Conservation (phyloP, 2,888 invertebrate species). For the Drosophila fungiperda region DNA sequence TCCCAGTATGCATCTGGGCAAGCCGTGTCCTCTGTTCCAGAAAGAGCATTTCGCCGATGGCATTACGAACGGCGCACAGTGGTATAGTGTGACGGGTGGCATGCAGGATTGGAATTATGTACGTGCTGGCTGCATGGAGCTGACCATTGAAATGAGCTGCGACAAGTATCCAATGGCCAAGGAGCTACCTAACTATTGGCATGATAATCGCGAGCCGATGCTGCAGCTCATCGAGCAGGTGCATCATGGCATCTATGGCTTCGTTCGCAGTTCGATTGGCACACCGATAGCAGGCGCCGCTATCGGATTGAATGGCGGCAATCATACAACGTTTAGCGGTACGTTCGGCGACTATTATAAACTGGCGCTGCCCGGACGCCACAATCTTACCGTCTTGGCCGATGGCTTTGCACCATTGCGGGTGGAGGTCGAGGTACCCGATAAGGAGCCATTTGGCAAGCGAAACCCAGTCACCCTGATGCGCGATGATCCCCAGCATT, state of each 20-base stretch:
- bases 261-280: constrained; percentile 93
- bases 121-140: constrained; percentile 95
- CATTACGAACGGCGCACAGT: constrained; percentile 97
- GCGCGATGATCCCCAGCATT: constrained; percentile 92
- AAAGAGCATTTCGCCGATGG: constrained; percentile 93
- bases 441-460: constrained; percentile 86
- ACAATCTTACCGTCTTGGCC: constrained; percentile 91
- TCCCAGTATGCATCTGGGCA: constrained; percentile 93
- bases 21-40: constrained; percentile 89
- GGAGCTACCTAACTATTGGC: constrained; percentile 93
- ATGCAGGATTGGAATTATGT: constrained; percentile 99
- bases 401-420: constrained; percentile 87
- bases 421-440: constrained; percentile 83
- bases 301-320: constrained; percentile 90
- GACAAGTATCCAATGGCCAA: constrained; percentile 93
- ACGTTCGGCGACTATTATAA: constrained; percentile 96
- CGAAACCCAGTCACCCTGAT: constrained; percentile 92
- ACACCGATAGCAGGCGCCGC: constrained; percentile 90
- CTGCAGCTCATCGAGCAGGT: constrained; percentile 94
- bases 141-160: constrained; percentile 97
- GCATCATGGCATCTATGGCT: constrained; percentile 94
- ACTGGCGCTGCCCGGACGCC: constrained; percentile 93
- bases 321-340: constrained; percentile 90
- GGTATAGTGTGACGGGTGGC: constrained; percentile 97
- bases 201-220: constrained; percentile 94